phyloP scores from a whole-genome alignment of 2,797 vertebrate species.

The Amazonetta brasiliensis region DNA sequence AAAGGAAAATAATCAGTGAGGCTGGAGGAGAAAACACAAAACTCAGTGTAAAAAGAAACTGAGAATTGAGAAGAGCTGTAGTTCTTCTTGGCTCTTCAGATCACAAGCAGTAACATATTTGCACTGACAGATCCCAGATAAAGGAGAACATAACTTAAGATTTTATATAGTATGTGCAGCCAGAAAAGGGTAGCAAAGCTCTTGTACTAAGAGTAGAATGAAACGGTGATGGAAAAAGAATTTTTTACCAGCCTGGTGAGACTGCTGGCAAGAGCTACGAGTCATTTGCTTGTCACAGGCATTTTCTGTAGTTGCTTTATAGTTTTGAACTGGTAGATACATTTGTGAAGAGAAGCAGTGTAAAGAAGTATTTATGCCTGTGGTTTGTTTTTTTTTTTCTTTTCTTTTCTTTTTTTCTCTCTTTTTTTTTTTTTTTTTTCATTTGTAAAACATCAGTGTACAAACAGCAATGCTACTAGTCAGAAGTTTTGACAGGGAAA shows the following conservation, averaged over 20 bases:
- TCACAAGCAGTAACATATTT: not conserved
- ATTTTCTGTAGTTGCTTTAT: slow-evolving; percentile 16
- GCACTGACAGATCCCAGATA: slow-evolving; percentile 3
- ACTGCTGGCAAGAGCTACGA: slow-evolving; percentile 7
- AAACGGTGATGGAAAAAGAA: slow-evolving; percentile 8
- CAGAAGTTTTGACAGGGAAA: not conserved
- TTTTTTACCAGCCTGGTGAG: slow-evolving; percentile 8
- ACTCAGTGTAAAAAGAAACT: not conserved
- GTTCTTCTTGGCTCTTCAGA: not conserved
- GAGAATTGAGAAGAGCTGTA: not conserved
- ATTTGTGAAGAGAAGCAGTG: not conserved
- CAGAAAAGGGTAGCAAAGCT: slow-evolving; percentile 15
- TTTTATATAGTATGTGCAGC: not conserved
- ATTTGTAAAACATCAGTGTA: not conserved
- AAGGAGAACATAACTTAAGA: slow-evolving; percentile 24
- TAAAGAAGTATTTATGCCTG: slow-evolving; percentile 3
- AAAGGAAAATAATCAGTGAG: not conserved
- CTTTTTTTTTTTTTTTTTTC: not conserved
- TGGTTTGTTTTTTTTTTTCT: not conserved
- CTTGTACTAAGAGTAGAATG: not conserved
- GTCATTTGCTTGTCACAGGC: slow-evolving; percentile 6
- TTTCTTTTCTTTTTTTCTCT: not conserved
- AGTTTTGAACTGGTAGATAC: not conserved
- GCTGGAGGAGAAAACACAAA: not conserved
- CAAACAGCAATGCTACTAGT: not conserved